phyloP scores from a whole-genome alignment of 2,113 vertebrate species.

The Gambusia affinis region DNA sequence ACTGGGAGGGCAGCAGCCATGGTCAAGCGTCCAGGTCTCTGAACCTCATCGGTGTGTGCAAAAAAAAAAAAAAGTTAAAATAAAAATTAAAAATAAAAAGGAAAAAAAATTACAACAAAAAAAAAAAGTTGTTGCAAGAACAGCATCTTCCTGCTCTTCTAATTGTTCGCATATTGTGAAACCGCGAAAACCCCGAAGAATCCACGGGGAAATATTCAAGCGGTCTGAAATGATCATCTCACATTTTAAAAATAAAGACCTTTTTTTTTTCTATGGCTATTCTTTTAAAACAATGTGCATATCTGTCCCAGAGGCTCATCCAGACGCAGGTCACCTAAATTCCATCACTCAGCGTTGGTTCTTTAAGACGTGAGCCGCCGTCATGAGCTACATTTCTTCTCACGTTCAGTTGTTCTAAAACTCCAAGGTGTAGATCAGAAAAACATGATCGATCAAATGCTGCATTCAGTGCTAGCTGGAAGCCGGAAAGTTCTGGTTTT shows the following conservation, averaged over 20 bases:
- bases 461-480: no score
- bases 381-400: neutral
- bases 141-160: constrained; percentile 64
- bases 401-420: neutral
- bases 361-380: constrained; percentile 5
- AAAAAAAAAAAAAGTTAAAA: constrained; percentile 66
- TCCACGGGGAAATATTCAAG: constrained; percentile 54
- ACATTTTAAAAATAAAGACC: constrained; percentile 61
- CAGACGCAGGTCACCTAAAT: constrained; percentile 26
- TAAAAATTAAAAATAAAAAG: constrained; percentile 28
- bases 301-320: constrained; percentile 55
- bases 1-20: constrained; percentile 68
- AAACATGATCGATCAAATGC: no score
- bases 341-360: constrained; percentile 4
- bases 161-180: constrained; percentile 47
- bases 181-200: constrained; percentile 30
- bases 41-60: constrained; percentile 62
- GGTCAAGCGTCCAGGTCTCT: constrained; percentile 50
- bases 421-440: neutral
- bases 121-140: constrained; percentile 62
- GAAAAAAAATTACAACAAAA: constrained; percentile 60
- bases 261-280: constrained; percentile 62
- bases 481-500: neutral
- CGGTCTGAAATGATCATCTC: constrained; percentile 57
- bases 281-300: constrained; percentile 61